Base-by-base conservation (phyloP, 2,797 vertebrate genomes). In the Chiloscyllium punctatum region DNA sequence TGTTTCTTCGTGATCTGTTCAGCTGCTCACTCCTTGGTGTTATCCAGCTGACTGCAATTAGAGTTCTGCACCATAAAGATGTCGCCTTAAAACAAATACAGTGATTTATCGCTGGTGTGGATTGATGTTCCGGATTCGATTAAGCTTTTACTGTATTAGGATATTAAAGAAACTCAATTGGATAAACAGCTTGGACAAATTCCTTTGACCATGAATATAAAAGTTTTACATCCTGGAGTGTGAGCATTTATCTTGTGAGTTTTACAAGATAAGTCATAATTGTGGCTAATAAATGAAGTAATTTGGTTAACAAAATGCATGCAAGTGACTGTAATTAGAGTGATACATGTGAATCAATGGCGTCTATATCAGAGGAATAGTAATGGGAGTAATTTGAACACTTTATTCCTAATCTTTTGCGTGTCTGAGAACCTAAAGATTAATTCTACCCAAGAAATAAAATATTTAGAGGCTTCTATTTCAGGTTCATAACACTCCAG, bases 381-480 rank as follows among this genome's bases (percentile, higher is more conserved):
- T 71, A 95, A 33, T 95, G 94, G 71, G 94, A 95, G 94, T 57
- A 53, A 95, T 77, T 95, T 74, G 74, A 77, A n/a, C 71, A 33
- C 94, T 74, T 74, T 94, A 69, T 74, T 94, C 48, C 51, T 94
- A 94, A 33, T 94, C 94, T 71, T 74, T 94, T 53, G 71, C 42
- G 25, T 74, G 94, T 74, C 71, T 94, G 94, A 74, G 94, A 94
- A 94, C 53, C 42, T 21, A 53, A 48, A 95, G 71, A 77, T 72
- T 95, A 95, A 95, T 95, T 71, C 48, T 33, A 2, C 69, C 33
- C n/a, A 77, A 95, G 69, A 77, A 95, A 71, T 77, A 53, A 77
- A 95, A 95, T 95, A 95, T 95, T 77, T 72, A 94, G 30, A 95
- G 94, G 51, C 71, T 95, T 95, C 90, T 69, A 37, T 92, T 92